Evolutionary conservation across 2,888 invertebrate genomes (phyloP).

Genomic region (Zaprionus obscuricornis): DNA sequence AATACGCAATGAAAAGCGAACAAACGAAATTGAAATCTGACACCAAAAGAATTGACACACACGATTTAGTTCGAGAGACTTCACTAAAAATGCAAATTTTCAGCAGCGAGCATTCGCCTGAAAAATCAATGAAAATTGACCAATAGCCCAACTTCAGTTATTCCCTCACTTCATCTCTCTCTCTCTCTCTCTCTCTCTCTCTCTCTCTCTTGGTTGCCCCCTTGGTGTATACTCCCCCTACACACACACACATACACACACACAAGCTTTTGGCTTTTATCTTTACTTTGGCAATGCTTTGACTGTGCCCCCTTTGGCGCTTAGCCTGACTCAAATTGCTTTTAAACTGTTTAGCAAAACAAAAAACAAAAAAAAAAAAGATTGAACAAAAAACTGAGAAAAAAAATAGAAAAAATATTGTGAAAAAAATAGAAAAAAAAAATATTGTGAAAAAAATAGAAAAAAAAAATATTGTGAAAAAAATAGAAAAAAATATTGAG

Average conservation of each 20-base stretch:
- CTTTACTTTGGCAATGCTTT: too few relatives aligned
- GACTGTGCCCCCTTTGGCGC: too few relatives aligned
- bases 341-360: conserved; percentile 70
- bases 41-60: conserved; percentile 75
- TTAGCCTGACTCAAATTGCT: conserved; percentile 70
- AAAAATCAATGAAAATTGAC: conserved; percentile 60
- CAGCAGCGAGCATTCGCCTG: conserved; percentile 48
- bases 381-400: too few relatives aligned
- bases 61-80: conserved; percentile 43
- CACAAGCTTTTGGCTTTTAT: too few relatives aligned
- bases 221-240: background rate
- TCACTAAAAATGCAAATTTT: conserved; percentile 68
- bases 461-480: conserved; percentile 36
- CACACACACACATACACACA: conserved; percentile 1
- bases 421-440: background rate
- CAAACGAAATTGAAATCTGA: conserved; percentile 79
- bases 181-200: background rate
- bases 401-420: background rate
- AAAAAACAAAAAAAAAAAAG: conserved; percentile 37
- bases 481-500: too few relatives aligned
- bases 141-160: conserved; percentile 11
- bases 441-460: background rate
- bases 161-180: too few relatives aligned
- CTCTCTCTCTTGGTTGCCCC: background rate
- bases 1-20: conserved; percentile 69